A percentile compares a stretch with the other conserved stretches of the same genome.
Conservation (phyloP, 1,140 invertebrate species). For the Diachasma alloeum region DNA sequence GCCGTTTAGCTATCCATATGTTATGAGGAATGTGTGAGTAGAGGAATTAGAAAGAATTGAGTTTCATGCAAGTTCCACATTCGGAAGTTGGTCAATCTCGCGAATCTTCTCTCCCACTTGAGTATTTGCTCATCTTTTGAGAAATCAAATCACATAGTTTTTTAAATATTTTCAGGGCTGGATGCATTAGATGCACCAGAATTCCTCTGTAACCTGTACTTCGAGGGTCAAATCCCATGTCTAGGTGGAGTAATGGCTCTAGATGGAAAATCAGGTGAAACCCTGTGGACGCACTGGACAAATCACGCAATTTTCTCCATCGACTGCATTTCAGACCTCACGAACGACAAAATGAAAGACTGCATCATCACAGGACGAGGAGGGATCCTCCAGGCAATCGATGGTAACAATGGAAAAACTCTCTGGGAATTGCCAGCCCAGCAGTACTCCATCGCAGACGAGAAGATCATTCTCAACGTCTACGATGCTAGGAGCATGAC, state of each 20-base stretch:
- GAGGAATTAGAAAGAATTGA: too few relatives aligned
- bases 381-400: conserved; percentile 77
- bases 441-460: conserved; percentile 45
- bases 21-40: too few relatives aligned
- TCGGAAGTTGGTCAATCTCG: too few relatives aligned
- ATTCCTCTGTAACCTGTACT: conserved; percentile 73
- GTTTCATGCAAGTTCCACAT: too few relatives aligned
- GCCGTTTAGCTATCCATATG: too few relatives aligned
- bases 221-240: conserved; percentile 72
- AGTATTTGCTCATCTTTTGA: too few relatives aligned
- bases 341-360: conserved; percentile 75
- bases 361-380: conserved; percentile 78
- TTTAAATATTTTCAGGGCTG: conserved; percentile 44
- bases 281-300: conserved; percentile 81
- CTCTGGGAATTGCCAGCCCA: conserved; percentile 73
- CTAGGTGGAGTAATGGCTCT: conserved; percentile 81
- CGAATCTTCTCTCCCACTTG: too few relatives aligned
- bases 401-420: conserved; percentile 72
- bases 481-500: conserved; percentile 76
- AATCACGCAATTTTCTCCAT: conserved; percentile 78
- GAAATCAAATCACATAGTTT: neutral
- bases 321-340: conserved; percentile 79
- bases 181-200: conserved; percentile 50
- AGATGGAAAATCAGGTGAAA: conserved; percentile 75
- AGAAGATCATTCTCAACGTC: conserved; percentile 64